Conservation (phyloP, 1,140 invertebrate species). For the Gonioctena quinquepunctata region DNA sequence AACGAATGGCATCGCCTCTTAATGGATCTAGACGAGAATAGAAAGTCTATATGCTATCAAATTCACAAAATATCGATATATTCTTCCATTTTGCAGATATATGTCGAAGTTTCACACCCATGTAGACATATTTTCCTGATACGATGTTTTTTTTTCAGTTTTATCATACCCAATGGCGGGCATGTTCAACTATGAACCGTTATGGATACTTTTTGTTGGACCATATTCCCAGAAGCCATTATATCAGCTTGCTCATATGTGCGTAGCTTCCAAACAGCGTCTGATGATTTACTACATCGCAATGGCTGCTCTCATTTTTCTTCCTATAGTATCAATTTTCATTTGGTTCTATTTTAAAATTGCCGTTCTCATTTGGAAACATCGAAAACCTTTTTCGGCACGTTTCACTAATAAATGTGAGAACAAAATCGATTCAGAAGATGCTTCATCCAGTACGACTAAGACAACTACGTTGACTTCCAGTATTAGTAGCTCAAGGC, state of each 20-base stretch:
- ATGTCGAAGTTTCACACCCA: too few relatives aligned
- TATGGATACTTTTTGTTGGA: constrained; percentile 24
- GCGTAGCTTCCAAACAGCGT: constrained; percentile 46
- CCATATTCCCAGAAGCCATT: constrained; percentile 14
- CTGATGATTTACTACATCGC: constrained; percentile 52
- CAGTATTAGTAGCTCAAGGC: constrained; percentile 21
- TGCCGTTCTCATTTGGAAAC: constrained; percentile 58
- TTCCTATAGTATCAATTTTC: constrained; percentile 59
- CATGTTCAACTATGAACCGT: constrained; percentile 34
- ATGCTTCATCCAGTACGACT: constrained; percentile 1
- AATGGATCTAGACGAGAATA: too few relatives aligned
- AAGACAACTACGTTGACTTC: neutral
- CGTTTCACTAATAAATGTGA: neutral
- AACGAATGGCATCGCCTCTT: too few relatives aligned
- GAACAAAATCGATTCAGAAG: constrained; percentile 2
- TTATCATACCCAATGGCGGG: constrained; percentile 42
- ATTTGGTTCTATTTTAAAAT: constrained; percentile 60
- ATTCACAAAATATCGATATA: too few relatives aligned
- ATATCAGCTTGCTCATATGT: constrained; percentile 37
- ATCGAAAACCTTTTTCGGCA: constrained; percentile 41
- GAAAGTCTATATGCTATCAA: too few relatives aligned
- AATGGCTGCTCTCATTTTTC: constrained; percentile 59
- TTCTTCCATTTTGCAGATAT: too few relatives aligned
- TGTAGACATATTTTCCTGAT: neutral
- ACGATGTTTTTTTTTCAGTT: constrained; percentile 35